These are phyloP conservation scores for Limnephilus lunatus DNA, from an alignment of 2,888 invertebrate genomes.

Conservation along the genomic window DNA sequence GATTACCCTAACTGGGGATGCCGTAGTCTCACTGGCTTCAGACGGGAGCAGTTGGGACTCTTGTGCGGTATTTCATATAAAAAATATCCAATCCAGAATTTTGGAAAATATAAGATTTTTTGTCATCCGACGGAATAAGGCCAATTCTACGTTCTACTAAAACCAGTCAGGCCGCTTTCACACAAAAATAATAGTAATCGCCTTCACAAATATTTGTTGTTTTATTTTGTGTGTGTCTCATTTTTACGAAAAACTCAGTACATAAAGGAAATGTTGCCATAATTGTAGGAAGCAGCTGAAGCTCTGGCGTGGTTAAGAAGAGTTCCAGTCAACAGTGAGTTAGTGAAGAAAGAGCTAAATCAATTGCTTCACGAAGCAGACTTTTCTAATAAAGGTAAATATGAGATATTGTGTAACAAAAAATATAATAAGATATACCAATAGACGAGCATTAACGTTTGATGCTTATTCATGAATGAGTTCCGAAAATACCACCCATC, in stretches of 20 bases:
- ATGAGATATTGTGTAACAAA: not conserved
- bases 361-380: slow-evolving; percentile 37
- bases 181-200: too few species aligned
- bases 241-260: not conserved
- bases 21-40: too few species aligned
- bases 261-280: not conserved
- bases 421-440: not conserved
- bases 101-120: too few species aligned
- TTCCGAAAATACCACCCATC: not conserved
- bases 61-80: too few species aligned
- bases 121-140: too few species aligned
- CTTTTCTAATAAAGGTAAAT: not conserved
- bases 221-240: too few species aligned
- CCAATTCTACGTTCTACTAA: too few species aligned
- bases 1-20: too few species aligned
- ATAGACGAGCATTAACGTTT: not conserved
- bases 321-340: slow-evolving; percentile 51
- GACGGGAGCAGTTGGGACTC: too few species aligned
- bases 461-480: not conserved
- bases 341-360: slow-evolving; percentile 55
- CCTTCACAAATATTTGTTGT: too few species aligned
- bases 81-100: too few species aligned
- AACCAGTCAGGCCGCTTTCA: too few species aligned
- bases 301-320: slow-evolving; percentile 63
- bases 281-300: slow-evolving; percentile 60